Evolutionary conservation across 1,140 invertebrate genomes (phyloP), one percentile per base, ranked within the genome.

Genomic region (Cyclina sinensis): DNA sequence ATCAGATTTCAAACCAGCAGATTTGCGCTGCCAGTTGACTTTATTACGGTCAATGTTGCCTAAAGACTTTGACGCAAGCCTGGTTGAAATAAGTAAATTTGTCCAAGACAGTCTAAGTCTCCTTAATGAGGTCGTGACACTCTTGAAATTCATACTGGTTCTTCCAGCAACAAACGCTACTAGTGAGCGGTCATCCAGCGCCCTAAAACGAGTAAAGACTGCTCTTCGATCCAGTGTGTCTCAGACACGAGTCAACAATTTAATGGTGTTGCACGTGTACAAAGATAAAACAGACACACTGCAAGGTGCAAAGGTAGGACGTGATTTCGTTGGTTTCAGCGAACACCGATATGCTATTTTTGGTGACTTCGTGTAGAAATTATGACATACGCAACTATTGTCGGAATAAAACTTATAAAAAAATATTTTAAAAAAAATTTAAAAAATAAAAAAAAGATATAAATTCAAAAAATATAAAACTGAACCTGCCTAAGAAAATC

Each of bases 161-260:
- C 76, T 85, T 4, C 83, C 83, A 32, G 70, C 83, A 37, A 85
- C 83, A 73, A 74, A 76, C 39, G 46, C 68, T 35, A 76, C 68
- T 57, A 74, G 83, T 24, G 65, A 74, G 57, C 68, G 62, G n/a
- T 73, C 68, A 18, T 84, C 48, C 82, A 37, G 27, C 32, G 82
- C 82, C 21, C 62, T 84, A 27, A 18, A 59, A 24, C 0, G 39
- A 84, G n/a, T 84, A 48, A 48, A 70, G 24, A 70, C 48, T 24
- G 39, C 30, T 18, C 65, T 84, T 0, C 7, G 5, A n/a, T 35
- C 43, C n/a, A 84, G 12, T 9, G 39, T 82, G 80, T 30, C 76
- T 79, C 76, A 79, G 32, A 54, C 76, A 21, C 24, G 43, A 30
- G 16, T 51, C 51, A 79, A 79, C 35, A 51, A 32, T 48, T 24